These are phyloP conservation scores for Nothura maculosa DNA, from an alignment of 2,797 vertebrate species.

Conservation along the genomic window DNA sequence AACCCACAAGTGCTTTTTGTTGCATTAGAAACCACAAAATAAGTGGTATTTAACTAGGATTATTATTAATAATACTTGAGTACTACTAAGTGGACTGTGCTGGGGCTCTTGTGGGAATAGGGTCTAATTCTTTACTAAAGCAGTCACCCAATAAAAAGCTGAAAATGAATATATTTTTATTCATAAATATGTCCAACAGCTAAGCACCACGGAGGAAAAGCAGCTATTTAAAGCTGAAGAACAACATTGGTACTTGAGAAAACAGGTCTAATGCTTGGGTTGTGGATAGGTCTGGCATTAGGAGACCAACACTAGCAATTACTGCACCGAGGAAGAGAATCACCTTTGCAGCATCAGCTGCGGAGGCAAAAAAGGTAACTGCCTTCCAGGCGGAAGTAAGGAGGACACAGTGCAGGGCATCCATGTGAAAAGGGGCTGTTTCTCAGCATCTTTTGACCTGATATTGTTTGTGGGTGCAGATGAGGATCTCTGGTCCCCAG, in stretches of 20 bases:
- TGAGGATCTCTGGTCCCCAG: too few species aligned
- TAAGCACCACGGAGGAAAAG: not conserved
- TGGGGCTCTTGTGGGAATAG: conserved; percentile 2
- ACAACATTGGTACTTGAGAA: not conserved
- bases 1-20: not conserved
- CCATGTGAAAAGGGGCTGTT: not conserved
- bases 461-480: not conserved
- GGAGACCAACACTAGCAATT: accelerated
- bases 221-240: not conserved
- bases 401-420: not conserved
- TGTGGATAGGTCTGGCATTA: not conserved
- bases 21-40: not conserved
- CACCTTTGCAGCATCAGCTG: not conserved
- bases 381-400: not conserved
- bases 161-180: not conserved
- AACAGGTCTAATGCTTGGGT: not conserved
- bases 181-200: not conserved
- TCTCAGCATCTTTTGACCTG: not conserved
- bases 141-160: not conserved
- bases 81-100: not conserved
- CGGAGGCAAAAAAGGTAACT: not conserved
- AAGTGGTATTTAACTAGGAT: not conserved
- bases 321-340: not conserved
- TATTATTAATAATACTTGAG: not conserved
- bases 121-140: not conserved